Evolutionary conservation across 2,113 vertebrate species (phyloP).

Genomic region (Oreamnos americanus): DNA sequence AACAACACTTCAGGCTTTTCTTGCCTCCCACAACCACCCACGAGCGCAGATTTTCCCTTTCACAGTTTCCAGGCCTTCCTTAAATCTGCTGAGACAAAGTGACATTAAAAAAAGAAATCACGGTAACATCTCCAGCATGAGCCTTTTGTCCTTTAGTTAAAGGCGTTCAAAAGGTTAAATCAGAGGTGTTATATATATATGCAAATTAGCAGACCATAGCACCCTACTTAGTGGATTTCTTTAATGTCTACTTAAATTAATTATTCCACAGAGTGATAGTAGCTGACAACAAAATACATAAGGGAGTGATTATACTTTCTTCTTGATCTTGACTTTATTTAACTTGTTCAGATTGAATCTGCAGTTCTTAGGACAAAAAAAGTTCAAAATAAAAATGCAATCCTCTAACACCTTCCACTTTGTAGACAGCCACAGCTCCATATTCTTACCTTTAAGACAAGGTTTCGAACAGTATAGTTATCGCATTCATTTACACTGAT

Average conservation of each 20-base stretch:
- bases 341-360: background rate
- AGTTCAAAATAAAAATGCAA: background rate
- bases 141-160: background rate
- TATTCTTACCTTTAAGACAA: conserved; percentile 91
- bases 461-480: conserved; percentile 90
- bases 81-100: conserved; percentile 3
- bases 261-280: background rate
- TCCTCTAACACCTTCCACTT: background rate
- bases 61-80: background rate
- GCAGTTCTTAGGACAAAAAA: background rate
- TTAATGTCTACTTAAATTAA: conserved; percentile 5
- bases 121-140: background rate
- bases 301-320: background rate
- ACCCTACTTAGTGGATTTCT: background rate
- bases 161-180: conserved; percentile 27
- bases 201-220: background rate
- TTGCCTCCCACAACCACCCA: conserved; percentile 27
- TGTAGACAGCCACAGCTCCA: background rate
- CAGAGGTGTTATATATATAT: background rate
- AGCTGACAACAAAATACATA: background rate
- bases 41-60: conserved; percentile 36
- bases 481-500: conserved; percentile 88
- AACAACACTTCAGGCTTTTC: conserved; percentile 7
- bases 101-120: background rate
- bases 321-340: background rate